Percentiles rank a stretch among this genome's conserved stretches.
These are phyloP conservation scores for Rhabdomys dilectus DNA, from an alignment of 2,113 vertebrate genomes.

Conservation along the genomic window DNA sequence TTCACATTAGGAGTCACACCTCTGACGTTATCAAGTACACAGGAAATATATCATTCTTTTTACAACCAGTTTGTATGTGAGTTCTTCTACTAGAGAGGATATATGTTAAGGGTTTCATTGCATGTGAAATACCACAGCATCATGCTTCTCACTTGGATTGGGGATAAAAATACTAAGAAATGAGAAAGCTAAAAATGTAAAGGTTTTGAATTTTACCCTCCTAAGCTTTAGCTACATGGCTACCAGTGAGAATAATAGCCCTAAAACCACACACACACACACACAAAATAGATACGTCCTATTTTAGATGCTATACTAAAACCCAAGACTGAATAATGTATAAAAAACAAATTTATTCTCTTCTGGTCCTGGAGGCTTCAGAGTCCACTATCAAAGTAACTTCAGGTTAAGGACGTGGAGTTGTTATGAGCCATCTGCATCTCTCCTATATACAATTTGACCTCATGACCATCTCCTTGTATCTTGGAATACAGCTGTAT, in stretches of 20 bases:
- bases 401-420: background rate
- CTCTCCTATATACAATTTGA: background rate
- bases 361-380: background rate
- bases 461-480: background rate
- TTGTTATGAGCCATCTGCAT: background rate
- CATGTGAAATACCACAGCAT: background rate
- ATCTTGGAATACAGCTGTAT: background rate
- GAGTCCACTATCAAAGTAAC: background rate
- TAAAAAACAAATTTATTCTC: background rate
- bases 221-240: background rate
- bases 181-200: conserved; percentile 8
- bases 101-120: background rate
- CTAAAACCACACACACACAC: background rate
- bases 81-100: conserved; percentile 11
- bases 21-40: background rate
- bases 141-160: conserved; percentile 20
- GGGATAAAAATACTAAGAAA: conserved; percentile 46
- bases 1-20: conserved; percentile 36
- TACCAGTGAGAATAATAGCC: background rate
- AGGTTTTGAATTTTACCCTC: background rate
- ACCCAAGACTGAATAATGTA: background rate
- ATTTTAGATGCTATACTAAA: background rate
- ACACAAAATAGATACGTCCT: background rate
- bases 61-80: background rate
- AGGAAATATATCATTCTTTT: conserved; percentile 26